phyloP scores from a whole-genome alignment of 1,140 invertebrate species.

The Orchestia grillus region DNA sequence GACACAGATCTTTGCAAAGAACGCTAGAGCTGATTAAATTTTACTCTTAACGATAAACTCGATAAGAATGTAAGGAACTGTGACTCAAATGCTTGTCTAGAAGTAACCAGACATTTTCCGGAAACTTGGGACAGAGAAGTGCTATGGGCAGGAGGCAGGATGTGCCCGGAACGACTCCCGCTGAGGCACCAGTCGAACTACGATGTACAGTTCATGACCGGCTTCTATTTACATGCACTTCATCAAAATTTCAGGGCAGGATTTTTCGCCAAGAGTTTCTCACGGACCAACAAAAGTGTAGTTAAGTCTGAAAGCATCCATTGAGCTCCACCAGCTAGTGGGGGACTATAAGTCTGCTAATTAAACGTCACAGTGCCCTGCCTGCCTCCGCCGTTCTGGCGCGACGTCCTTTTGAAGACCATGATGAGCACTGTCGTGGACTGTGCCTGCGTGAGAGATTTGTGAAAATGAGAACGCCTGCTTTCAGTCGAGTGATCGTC shows the following conservation, averaged over 20 bases:
- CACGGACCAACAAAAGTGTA: constrained; percentile 44
- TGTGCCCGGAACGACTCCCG: background rate
- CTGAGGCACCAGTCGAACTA: background rate
- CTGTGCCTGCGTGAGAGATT: constrained; percentile 3
- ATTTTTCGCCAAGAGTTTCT: constrained; percentile 34
- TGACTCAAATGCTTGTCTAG: background rate
- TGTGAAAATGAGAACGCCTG: background rate
- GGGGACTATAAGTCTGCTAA: constrained; percentile 34
- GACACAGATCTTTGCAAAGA: background rate
- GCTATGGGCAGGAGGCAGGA: background rate
- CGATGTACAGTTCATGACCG: background rate
- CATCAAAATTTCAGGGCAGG: background rate
- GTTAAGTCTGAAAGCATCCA: constrained; percentile 37
- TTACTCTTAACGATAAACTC: background rate
- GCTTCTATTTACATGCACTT: constrained; percentile 40
- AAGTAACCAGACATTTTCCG: background rate
- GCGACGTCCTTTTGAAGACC: background rate
- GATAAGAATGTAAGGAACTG: background rate
- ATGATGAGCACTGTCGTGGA: background rate
- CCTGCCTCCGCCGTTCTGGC: background rate
- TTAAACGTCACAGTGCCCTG: constrained; percentile 2
- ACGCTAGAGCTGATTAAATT: background rate
- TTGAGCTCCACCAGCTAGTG: background rate
- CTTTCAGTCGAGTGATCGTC: background rate
- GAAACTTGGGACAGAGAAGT: background rate